Evolutionary conservation across 2,888 invertebrate species (phyloP).

Genomic region (Ditylenchus weischeri): DNA sequence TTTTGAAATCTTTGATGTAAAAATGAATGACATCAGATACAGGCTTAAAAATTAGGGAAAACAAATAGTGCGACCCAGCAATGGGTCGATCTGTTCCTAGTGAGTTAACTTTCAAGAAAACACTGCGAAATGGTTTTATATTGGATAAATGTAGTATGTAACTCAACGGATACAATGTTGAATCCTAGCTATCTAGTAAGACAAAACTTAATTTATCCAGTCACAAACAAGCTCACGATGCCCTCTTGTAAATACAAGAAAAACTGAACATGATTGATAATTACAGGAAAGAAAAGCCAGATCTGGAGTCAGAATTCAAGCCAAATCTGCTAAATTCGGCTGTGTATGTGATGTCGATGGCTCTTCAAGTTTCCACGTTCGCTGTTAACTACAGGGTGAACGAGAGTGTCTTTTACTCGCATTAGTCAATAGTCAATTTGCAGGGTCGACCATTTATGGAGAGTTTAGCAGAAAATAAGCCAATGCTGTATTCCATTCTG

Average conservation of each 20-base stretch:
- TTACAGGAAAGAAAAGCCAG: slow-evolving; percentile 47
- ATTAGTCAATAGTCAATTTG: not conserved
- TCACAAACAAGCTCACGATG: slow-evolving; percentile 7
- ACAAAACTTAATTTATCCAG: slow-evolving; percentile 8
- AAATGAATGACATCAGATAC: not conserved
- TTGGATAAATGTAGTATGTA: too few relatives aligned
- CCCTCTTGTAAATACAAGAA: too few relatives aligned
- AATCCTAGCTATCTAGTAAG: not conserved
- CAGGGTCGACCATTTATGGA: slow-evolving; percentile 99
- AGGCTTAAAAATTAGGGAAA: not conserved
- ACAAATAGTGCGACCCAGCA: too few relatives aligned
- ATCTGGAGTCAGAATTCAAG: slow-evolving; percentile 68
- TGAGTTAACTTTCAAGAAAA: too few relatives aligned
- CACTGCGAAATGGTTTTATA: too few relatives aligned
- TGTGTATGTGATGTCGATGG: slow-evolving; percentile 95
- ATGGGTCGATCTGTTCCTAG: too few relatives aligned
- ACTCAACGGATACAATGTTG: too few relatives aligned
- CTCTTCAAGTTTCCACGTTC: slow-evolving; percentile 94
- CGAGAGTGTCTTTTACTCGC: not conserved
- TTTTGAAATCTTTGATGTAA: slow-evolving; percentile 12
- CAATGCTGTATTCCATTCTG: slow-evolving; percentile 83
- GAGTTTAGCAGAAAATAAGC: slow-evolving; percentile 83
- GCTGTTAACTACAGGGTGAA: slow-evolving; percentile 95
- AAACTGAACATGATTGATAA: too few relatives aligned
- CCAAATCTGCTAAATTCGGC: slow-evolving; percentile 94